Evolutionary conservation across 2,113 vertebrate species (phyloP).

Genomic region (Pteruthius melanotis): DNA sequence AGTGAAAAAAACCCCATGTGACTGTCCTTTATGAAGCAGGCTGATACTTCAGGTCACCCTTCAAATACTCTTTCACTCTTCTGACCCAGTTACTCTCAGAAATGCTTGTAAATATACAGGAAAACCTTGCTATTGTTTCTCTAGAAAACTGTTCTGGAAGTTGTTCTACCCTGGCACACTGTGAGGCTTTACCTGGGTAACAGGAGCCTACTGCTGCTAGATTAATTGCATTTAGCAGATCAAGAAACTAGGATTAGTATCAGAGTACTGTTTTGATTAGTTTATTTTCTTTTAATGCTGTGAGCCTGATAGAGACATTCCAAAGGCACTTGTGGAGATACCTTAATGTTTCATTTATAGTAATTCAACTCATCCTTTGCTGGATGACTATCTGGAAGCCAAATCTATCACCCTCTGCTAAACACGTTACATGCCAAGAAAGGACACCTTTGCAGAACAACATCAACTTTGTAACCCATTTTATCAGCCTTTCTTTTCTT

Average conservation of each 20-base stretch:
- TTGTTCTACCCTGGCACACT: not conserved
- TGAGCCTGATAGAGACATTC: not conserved
- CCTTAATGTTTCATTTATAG: not conserved
- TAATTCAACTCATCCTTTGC: not conserved
- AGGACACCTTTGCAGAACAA: not conserved
- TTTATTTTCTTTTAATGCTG: not conserved
- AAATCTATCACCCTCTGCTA: not conserved
- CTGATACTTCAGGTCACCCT: not conserved
- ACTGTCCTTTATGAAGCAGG: not conserved
- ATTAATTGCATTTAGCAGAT: not conserved
- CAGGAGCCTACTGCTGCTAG: not conserved
- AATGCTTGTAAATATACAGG: not conserved
- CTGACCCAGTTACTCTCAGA: not conserved
- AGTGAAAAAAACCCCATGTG: not conserved
- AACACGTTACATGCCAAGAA: not conserved
- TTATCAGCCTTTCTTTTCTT: not conserved
- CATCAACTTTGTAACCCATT: not conserved
- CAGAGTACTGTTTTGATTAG: not conserved
- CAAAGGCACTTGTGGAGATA: rapidly evolving
- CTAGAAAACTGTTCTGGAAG: not conserved
- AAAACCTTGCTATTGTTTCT: not conserved
- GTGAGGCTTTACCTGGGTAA: not conserved
- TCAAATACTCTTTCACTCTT: not conserved
- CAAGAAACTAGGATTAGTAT: not conserved
- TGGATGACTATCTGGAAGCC: not conserved